Conservation (phyloP, 2,113 vertebrate species). For the Sinosuthora webbiana region DNA sequence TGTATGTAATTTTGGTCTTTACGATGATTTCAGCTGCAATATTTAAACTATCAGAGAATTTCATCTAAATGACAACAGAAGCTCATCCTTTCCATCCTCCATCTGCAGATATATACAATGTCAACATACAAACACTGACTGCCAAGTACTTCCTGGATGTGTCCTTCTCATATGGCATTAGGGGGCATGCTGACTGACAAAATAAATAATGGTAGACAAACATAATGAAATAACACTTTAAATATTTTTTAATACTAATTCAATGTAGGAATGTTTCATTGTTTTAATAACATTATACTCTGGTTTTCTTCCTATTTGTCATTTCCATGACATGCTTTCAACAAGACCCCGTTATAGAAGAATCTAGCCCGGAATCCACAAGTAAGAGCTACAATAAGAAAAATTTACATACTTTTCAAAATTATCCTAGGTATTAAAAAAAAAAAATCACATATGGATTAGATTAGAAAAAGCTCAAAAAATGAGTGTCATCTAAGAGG, state of each 20-base stretch:
- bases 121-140: background rate
- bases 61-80: background rate
- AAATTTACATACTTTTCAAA: background rate
- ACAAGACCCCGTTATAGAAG: background rate
- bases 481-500: background rate
- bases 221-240: background rate
- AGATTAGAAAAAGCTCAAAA: constrained; percentile 29
- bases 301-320: background rate
- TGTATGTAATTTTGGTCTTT: background rate
- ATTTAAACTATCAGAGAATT: background rate
- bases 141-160: background rate
- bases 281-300: background rate
- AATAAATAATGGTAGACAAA: background rate
- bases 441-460: background rate
- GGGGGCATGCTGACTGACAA: background rate
- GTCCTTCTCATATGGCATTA: background rate
- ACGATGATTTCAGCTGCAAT: background rate
- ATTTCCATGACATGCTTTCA: background rate
- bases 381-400: background rate
- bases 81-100: background rate
- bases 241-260: background rate
- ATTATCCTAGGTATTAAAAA: background rate
- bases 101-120: background rate
- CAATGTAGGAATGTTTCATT: background rate
- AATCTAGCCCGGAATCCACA: background rate